phyloP scores from a whole-genome alignment of 2,113 vertebrate genomes.

The Lamprotornis superbus region DNA sequence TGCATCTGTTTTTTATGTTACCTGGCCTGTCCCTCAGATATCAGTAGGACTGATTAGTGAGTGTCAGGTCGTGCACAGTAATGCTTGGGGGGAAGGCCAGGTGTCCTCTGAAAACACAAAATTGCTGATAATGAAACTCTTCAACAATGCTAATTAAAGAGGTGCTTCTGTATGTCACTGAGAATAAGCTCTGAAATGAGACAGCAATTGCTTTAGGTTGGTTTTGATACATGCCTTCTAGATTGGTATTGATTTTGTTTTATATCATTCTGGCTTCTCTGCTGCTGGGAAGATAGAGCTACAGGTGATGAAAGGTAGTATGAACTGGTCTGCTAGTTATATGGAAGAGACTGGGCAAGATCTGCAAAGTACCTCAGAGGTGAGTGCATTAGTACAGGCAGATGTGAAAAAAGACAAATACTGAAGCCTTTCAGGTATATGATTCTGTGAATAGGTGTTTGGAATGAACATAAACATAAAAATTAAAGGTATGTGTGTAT shows the following conservation, averaged over 20 bases:
- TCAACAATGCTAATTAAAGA: neutral
- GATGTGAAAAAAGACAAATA: neutral
- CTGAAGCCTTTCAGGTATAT: neutral
- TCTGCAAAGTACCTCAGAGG: neutral
- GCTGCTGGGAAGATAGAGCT: neutral
- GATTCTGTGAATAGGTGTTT: neutral
- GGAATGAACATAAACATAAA: neutral
- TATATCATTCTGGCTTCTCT: neutral
- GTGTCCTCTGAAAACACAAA: neutral
- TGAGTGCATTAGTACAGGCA: neutral
- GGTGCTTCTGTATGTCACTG: neutral
- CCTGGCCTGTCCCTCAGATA: neutral
- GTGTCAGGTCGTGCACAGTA: neutral
- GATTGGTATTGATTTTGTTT: neutral
- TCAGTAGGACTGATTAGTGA: neutral
- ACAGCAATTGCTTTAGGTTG: neutral
- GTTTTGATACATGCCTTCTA: neutral
- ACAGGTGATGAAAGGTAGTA: neutral
- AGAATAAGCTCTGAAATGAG: neutral
- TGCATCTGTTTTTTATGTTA: neutral
- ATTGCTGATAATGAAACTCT: neutral
- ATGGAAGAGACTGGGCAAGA: neutral
- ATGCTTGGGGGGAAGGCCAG: neutral
- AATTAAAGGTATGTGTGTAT: accelerated
- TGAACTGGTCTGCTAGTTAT: neutral